Conservation (phyloP, 2,888 invertebrate genomes). For the Scelioninae gen. 2 region DNA sequence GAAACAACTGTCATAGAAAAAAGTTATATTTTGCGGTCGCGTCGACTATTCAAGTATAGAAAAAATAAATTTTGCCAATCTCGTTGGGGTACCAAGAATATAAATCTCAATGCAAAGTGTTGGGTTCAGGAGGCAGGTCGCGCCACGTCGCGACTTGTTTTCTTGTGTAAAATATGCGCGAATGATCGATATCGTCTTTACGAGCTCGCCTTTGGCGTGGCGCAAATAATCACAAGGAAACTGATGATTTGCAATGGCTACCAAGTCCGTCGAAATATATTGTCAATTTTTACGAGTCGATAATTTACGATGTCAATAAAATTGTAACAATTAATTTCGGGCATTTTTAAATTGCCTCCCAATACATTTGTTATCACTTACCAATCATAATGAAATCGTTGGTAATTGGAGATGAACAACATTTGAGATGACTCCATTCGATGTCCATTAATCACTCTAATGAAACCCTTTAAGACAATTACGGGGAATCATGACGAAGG, state of each 20-base stretch:
- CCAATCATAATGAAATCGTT: too few relatives aligned
- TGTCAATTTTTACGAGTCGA: background rate
- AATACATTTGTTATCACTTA: too few relatives aligned
- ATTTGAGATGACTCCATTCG: conserved; percentile 1
- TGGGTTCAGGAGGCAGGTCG: conserved; percentile 22
- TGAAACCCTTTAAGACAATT: conserved; percentile 26
- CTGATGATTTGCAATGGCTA: conserved; percentile 41
- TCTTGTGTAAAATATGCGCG: conserved; percentile 30
- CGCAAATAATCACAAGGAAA: conserved; percentile 33
- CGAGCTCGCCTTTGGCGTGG: conserved; percentile 35
- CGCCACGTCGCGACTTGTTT: conserved; percentile 29
- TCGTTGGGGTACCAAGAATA: conserved; percentile 11
- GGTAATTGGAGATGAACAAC: conserved; percentile 1
- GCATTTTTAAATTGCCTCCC: too few relatives aligned
- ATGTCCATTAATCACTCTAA: conserved; percentile 31
- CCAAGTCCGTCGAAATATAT: conserved; percentile 22
- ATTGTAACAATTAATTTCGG: too few relatives aligned
- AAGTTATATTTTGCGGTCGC: conserved; percentile 7
- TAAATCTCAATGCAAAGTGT: conserved; percentile 29
- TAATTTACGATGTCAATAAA: too few relatives aligned
- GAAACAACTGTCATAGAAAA: conserved; percentile 9
- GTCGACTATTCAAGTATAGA: background rate
- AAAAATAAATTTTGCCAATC: conserved; percentile 31
- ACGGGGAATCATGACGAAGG: conserved; percentile 15
- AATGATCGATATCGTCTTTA: conserved; percentile 40